phyloP scores from a whole-genome alignment of 1,140 invertebrate species.

The Globodera rostochiensis region DNA sequence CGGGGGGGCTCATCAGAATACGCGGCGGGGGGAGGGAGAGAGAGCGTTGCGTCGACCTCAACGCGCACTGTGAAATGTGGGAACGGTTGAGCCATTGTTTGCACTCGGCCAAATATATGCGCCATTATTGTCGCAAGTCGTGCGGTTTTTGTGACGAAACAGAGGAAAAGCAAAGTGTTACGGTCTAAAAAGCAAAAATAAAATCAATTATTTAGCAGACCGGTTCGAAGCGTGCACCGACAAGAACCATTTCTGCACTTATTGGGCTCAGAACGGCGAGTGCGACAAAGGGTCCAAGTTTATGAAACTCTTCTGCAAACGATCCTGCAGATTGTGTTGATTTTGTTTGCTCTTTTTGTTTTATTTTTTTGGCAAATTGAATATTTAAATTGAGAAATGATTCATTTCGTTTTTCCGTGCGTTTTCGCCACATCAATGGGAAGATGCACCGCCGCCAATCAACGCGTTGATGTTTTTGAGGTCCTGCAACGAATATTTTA shows the following conservation, averaged over 20 bases:
- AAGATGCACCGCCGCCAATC: slow-evolving; percentile 19
- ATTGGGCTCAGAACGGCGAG: slow-evolving; percentile 65
- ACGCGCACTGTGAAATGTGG: slow-evolving; percentile 66
- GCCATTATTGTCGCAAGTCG: slow-evolving; percentile 62
- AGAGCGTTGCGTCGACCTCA: slow-evolving; percentile 60
- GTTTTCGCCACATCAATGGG: not conserved
- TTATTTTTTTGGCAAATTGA: slow-evolving; percentile 1
- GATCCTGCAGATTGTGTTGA: slow-evolving; percentile 52
- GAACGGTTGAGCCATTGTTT: slow-evolving; percentile 62
- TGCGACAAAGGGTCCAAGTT: slow-evolving; percentile 63
- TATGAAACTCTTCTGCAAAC: slow-evolving; percentile 65
- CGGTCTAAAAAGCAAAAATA: not conserved
- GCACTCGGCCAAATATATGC: slow-evolving; percentile 64
- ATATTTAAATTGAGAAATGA: no score
- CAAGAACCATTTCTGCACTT: slow-evolving; percentile 64
- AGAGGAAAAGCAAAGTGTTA: not conserved
- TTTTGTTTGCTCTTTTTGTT: not conserved
- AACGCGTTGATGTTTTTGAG: slow-evolving; percentile 43
- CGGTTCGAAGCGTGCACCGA: slow-evolving; percentile 35
- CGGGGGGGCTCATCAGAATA: not conserved
- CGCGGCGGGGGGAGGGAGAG: not conserved
- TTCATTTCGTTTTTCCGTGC: not conserved
- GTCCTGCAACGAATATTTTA: slow-evolving; percentile 11
- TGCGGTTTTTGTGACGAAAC: slow-evolving; percentile 54
- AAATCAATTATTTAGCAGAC: not conserved